Percentiles rank a stretch among this genome's conserved stretches.
Evolutionary conservation across 2,888 invertebrate genomes (phyloP).

Genomic region (Mantis religiosa): DNA sequence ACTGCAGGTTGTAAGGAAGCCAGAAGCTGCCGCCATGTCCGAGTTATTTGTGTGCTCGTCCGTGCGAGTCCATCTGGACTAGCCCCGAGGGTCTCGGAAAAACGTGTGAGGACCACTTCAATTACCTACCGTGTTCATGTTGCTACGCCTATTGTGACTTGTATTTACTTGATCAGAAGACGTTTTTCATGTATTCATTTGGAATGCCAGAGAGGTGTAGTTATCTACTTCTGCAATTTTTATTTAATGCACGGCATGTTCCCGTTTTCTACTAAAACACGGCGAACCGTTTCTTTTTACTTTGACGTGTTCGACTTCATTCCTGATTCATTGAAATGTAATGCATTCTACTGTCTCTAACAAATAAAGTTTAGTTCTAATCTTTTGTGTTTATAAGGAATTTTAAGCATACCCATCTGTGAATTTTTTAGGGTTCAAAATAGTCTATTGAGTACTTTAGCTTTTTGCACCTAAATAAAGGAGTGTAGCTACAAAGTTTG

Average conservation of each 20-base stretch:
- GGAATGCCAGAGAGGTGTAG: not conserved
- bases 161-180: not conserved
- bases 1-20: constrained; percentile 7
- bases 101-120: not conserved
- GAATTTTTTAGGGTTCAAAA: too few species aligned
- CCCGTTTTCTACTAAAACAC: not conserved
- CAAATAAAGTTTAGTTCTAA: too few species aligned
- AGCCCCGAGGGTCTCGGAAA: not conserved
- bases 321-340: too few species aligned
- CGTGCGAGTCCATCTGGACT: constrained; percentile 2
- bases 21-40: not conserved
- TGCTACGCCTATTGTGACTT: not conserved
- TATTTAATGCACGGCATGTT: not conserved
- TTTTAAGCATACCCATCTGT: too few species aligned
- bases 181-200: not conserved
- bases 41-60: constrained; percentile 11
- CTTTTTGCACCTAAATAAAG: too few species aligned
- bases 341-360: too few species aligned
- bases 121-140: not conserved
- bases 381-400: too few species aligned
- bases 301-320: too few species aligned
- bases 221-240: not conserved
- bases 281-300: too few species aligned
- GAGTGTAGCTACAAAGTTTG: too few species aligned
- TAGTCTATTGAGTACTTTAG: too few species aligned